Percentiles rank a stretch among this genome's conserved stretches.
Evolutionary conservation across 1,140 invertebrate genomes (phyloP).

Genomic region (Pteromalus puparum): DNA sequence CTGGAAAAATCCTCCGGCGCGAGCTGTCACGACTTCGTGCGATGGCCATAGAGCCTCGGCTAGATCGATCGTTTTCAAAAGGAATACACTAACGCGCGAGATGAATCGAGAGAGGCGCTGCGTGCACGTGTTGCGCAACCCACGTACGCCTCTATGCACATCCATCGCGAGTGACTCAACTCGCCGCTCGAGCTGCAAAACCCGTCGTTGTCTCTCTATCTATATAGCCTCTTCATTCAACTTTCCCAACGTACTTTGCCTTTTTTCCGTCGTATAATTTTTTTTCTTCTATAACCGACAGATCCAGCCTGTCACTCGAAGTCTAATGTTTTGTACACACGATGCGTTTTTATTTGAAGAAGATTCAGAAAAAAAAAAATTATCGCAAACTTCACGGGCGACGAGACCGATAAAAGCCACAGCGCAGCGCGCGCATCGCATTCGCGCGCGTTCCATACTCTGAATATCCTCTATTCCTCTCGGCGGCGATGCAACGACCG

Average conservation of each 20-base stretch:
- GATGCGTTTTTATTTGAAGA: no score
- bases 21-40: background rate
- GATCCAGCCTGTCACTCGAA: background rate
- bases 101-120: conserved; percentile 33
- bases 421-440: background rate
- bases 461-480: conserved; percentile 24
- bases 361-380: background rate
- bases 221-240: conserved; percentile 9
- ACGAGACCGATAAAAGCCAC: background rate
- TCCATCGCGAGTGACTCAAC: conserved; percentile 45
- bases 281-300: background rate
- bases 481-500: conserved; percentile 40
- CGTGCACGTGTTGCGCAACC: conserved; percentile 19
- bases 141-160: conserved; percentile 36
- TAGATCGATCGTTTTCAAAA: background rate
- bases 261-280: no score
- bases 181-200: background rate
- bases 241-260: conserved; percentile 32
- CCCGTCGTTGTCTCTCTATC: background rate
- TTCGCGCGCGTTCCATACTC: conserved; percentile 15
- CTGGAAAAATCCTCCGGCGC: background rate
- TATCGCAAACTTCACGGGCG: background rate
- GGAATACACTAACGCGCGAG: conserved; percentile 16
- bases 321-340: no score
- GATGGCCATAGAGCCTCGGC: background rate